These are phyloP conservation scores for Enteromius treurensis DNA, from an alignment of 2,797 vertebrate genomes.

Conservation along the genomic window DNA sequence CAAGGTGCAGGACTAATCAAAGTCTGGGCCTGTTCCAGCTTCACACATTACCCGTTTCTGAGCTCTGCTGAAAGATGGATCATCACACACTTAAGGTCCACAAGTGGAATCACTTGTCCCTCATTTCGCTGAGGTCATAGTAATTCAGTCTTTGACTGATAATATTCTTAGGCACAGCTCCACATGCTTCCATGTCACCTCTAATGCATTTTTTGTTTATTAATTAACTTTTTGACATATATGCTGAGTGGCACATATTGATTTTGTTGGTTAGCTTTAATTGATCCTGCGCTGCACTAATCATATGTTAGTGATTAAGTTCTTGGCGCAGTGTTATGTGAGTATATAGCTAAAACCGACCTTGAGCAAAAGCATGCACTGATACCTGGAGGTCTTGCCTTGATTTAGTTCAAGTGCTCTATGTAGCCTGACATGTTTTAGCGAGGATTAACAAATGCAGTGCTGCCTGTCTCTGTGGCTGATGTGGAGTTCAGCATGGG, in stretches of 20 bases:
- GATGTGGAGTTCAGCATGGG: constrained; percentile 70
- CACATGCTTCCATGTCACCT: constrained; percentile 67
- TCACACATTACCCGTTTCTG: constrained; percentile 57
- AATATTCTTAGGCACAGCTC: constrained; percentile 63
- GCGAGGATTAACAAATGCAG: constrained; percentile 73
- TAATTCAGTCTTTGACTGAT: constrained; percentile 72
- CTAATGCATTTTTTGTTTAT: constrained; percentile 77
- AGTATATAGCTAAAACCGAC: constrained; percentile 28
- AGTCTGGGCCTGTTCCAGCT: constrained; percentile 73
- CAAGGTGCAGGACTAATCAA: constrained; percentile 69
- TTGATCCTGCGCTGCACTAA: constrained; percentile 78
- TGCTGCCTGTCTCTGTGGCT: constrained; percentile 75
- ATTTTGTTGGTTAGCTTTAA: constrained; percentile 72
- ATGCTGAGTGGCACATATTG: constrained; percentile 79
- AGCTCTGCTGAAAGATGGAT: constrained; percentile 52
- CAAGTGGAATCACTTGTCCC: constrained; percentile 50
- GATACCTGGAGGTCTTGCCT: background rate
- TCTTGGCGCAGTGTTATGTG: constrained; percentile 61
- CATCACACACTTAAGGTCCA: constrained; percentile 57
- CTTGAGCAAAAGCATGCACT: constrained; percentile 9
- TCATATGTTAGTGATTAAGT: constrained; percentile 74
- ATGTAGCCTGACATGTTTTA: constrained; percentile 62
- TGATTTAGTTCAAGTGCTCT: constrained; percentile 23
- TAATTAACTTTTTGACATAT: constrained; percentile 78
- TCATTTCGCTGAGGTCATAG: constrained; percentile 74